Percentiles rank a stretch among this genome's conserved stretches.
These are phyloP conservation scores for Baronia brevicornis DNA, from an alignment of 2,888 invertebrate species.

Conservation along the genomic window DNA sequence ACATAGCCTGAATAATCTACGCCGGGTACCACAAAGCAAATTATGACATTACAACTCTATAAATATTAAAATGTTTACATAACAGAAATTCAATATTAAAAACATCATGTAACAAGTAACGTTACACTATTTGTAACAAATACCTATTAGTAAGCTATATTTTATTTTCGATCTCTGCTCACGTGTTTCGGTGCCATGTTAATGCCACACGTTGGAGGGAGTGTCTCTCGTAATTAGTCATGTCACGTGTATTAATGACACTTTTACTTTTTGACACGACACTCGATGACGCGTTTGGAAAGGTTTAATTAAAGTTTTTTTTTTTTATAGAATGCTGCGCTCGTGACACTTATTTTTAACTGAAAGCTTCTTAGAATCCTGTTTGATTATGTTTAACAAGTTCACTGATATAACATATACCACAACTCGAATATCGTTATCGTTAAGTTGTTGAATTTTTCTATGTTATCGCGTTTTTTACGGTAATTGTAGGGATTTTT, in stretches of 20 bases:
- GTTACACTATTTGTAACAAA: slow-evolving; percentile 8
- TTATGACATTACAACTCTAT: neutral
- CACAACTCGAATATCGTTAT: no score
- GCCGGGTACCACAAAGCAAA: no score
- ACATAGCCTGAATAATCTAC: no score
- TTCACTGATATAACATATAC: no score
- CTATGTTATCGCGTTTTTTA: no score
- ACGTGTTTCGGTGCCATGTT: slow-evolving; percentile 5
- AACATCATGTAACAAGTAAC: slow-evolving; percentile 1
- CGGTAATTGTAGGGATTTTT: no score
- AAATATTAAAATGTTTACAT: neutral
- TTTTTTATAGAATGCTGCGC: slow-evolving; percentile 24
- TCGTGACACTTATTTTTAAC: slow-evolving; percentile 8
- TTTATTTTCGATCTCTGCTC: slow-evolving; percentile 5
- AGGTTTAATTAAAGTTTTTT: slow-evolving; percentile 42
- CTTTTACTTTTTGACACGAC: slow-evolving; percentile 32
- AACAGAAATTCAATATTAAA: neutral
- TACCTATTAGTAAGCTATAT: slow-evolving; percentile 7
- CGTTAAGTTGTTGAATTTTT: no score
- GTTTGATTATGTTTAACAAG: slow-evolving; percentile 1
- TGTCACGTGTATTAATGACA: slow-evolving; percentile 45
- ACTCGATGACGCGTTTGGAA: slow-evolving; percentile 39
- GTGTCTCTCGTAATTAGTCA: slow-evolving; percentile 35
- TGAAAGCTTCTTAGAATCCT: slow-evolving; percentile 4
- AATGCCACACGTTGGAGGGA: slow-evolving; percentile 24